Evolutionary conservation across 1,140 invertebrate species (phyloP).

Genomic region (Ptiloglossa arizonensis): DNA sequence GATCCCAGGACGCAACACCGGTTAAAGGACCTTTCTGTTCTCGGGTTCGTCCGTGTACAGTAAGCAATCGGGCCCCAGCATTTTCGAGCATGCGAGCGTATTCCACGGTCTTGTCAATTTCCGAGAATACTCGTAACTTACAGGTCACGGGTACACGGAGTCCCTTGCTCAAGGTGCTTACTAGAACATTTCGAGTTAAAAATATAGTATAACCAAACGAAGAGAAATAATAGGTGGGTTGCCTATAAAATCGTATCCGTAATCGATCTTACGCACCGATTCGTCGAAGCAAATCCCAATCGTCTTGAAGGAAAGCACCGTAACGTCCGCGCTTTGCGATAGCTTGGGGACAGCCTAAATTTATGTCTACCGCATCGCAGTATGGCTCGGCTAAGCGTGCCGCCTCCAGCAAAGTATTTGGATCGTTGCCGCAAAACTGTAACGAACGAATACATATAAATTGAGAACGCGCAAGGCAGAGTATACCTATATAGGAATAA

Average conservation of each 20-base stretch:
- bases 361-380: conserved; percentile 99
- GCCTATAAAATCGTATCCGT: too few relatives aligned
- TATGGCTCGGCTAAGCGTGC: conserved; percentile 91
- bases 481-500: too few relatives aligned
- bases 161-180: conserved; percentile 82
- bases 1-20: conserved; percentile 96
- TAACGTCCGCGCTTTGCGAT: conserved; percentile 96
- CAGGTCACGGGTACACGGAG: conserved; percentile 95
- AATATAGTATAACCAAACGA: background rate
- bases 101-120: conserved; percentile 92
- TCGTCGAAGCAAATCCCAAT: conserved; percentile 92
- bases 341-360: conserved; percentile 97
- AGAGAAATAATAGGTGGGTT: background rate
- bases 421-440: conserved; percentile 98
- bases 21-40: conserved; percentile 98
- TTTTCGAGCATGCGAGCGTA: conserved; percentile 97
- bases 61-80: conserved; percentile 96
- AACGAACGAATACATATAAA: conserved; percentile 60
- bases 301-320: conserved; percentile 96
- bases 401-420: conserved; percentile 92
- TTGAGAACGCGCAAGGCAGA: too few relatives aligned
- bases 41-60: conserved; percentile 97
- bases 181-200: conserved; percentile 48
- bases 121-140: conserved; percentile 96
- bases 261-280: conserved; percentile 86